Evolutionary conservation across 2,888 invertebrate genomes (phyloP).

Genomic region (Sphaeridia pumilis): DNA sequence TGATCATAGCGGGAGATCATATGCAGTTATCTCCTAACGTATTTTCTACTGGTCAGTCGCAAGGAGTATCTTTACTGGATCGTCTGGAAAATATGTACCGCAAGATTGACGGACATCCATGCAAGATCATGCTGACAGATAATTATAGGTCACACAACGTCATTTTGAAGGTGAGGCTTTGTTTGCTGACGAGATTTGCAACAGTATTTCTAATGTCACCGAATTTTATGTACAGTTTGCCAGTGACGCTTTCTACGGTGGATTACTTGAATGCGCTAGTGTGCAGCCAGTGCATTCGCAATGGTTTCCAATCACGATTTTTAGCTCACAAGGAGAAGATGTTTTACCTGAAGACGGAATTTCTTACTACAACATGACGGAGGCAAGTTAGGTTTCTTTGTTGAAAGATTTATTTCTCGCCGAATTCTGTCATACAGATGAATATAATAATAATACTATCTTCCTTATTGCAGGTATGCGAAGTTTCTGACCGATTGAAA

Average conservation of each 20-base stretch:
- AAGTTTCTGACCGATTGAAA: conserved; percentile 60
- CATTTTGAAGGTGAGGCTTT: conserved; percentile 50
- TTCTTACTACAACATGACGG: conserved; percentile 67
- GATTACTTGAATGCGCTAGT: conserved; percentile 58
- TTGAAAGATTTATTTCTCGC: not conserved
- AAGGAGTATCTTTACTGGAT: conserved; percentile 48
- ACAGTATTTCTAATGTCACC: not conserved
- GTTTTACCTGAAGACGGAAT: conserved; percentile 59
- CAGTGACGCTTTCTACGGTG: conserved; percentile 67
- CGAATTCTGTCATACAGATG: not conserved
- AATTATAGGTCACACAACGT: conserved; percentile 72
- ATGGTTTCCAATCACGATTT: conserved; percentile 64
- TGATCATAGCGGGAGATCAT: conserved; percentile 73
- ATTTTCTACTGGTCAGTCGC: conserved; percentile 16
- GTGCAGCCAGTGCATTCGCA: conserved; percentile 57
- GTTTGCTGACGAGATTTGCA: not conserved
- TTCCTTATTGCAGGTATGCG: conserved; percentile 53
- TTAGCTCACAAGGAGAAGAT: conserved; percentile 61
- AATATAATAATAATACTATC: no score
- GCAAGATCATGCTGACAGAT: conserved; percentile 64
- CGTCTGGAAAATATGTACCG: conserved; percentile 67
- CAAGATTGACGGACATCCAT: conserved; percentile 54
- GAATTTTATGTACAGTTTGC: conserved; percentile 46
- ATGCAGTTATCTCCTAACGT: conserved; percentile 44
- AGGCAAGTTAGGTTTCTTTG: conserved; percentile 42